A percentile compares a stretch with the other conserved stretches of the same genome.
Conservation (phyloP, 2,797 vertebrate species). For the Brachyrhaphis roseni region DNA sequence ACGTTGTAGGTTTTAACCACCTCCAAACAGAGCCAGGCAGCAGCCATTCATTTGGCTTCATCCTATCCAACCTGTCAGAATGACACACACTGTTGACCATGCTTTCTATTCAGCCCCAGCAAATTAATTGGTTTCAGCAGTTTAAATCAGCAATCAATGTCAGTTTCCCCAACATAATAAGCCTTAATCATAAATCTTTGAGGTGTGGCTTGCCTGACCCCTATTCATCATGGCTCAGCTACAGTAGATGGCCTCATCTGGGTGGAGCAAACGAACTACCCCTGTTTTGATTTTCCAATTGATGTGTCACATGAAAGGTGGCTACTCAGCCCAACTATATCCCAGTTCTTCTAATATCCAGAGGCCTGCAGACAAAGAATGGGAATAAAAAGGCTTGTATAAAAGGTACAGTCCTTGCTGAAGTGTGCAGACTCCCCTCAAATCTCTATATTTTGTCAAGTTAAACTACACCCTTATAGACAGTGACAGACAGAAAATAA, state of each 20-base stretch:
- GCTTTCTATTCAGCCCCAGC: slow-evolving; percentile 79
- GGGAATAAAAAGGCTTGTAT: slow-evolving; percentile 43
- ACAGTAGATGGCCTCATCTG: slow-evolving; percentile 86
- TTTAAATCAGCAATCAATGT: slow-evolving; percentile 86
- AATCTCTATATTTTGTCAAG: background rate
- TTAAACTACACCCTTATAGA: background rate
- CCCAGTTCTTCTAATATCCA: slow-evolving; percentile 45
- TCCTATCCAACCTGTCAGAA: slow-evolving; percentile 81
- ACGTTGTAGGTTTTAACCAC: slow-evolving; percentile 77
- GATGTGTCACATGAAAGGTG: slow-evolving; percentile 88
- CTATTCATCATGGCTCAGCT: slow-evolving; percentile 75
- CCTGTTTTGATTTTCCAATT: slow-evolving; percentile 95
- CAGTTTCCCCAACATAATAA: slow-evolving; percentile 84
- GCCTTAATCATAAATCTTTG: slow-evolving; percentile 85
- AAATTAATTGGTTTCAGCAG: slow-evolving; percentile 82
- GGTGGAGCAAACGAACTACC: slow-evolving; percentile 91
- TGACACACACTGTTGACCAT: slow-evolving; percentile 84
- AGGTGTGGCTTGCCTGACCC: slow-evolving; percentile 80
- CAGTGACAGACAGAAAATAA: background rate
- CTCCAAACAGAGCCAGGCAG: slow-evolving; percentile 76
- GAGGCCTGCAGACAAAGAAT: slow-evolving; percentile 58
- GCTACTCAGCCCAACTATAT: slow-evolving; percentile 44
- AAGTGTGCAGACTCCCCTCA: background rate
- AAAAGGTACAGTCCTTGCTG: slow-evolving; percentile 5
- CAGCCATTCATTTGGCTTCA: slow-evolving; percentile 73